Conservation (phyloP, 2,797 vertebrate species). For the Poeciliopsis presidionis region DNA sequence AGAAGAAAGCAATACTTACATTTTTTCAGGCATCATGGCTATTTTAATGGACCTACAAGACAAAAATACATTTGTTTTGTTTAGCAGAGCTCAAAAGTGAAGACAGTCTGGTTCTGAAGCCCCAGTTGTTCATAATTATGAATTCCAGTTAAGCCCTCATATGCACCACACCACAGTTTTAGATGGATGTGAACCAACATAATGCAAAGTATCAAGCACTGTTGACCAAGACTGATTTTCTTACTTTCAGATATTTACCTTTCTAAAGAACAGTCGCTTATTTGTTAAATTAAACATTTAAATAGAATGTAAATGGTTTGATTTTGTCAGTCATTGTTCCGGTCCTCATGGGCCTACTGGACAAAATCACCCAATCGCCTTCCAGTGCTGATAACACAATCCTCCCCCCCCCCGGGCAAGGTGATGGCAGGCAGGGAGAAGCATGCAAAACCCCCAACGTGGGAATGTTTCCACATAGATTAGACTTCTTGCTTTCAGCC, state of each 20-base stretch:
- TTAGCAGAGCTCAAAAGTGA: slow-evolving; percentile 45
- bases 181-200: background rate
- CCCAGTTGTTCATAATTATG: slow-evolving; percentile 36
- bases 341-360: slow-evolving; percentile 18
- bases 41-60: slow-evolving; percentile 67
- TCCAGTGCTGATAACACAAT: slow-evolving; percentile 50
- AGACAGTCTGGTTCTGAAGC: slow-evolving; percentile 39
- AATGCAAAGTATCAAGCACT: background rate
- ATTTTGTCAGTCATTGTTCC: slow-evolving; percentile 4
- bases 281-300: background rate
- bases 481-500: slow-evolving; percentile 54
- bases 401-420: slow-evolving; percentile 18
- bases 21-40: slow-evolving; percentile 81
- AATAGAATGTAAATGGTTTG: background rate
- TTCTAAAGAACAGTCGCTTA: background rate
- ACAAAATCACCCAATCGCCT: slow-evolving; percentile 49
- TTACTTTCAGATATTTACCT: background rate
- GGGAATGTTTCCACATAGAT: slow-evolving; percentile 58
- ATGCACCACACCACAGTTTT: slow-evolving; percentile 9
- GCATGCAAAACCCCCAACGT: slow-evolving; percentile 37
- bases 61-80: slow-evolving; percentile 75
- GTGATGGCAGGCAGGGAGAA: slow-evolving; percentile 66
- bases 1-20: slow-evolving; percentile 72
- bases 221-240: background rate
- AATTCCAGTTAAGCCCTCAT: slow-evolving; percentile 42